phyloP scores from a whole-genome alignment of 2,797 vertebrate genomes.

The Naso thynnoides region DNA sequence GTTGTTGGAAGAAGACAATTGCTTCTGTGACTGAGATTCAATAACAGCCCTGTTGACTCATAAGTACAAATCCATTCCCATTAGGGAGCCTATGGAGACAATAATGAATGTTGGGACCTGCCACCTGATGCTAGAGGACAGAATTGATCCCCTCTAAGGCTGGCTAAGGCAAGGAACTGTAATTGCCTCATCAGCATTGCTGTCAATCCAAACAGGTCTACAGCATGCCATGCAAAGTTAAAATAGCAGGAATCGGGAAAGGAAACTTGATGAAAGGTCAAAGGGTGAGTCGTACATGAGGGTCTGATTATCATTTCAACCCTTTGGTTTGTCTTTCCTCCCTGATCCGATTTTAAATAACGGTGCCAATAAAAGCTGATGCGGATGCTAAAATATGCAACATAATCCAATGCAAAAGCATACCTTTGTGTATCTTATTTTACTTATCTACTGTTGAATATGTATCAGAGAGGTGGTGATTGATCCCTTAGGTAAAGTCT shows the following conservation, averaged over 20 bases:
- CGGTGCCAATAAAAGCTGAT: slow-evolving; percentile 16
- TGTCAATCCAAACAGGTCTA: slow-evolving; percentile 60
- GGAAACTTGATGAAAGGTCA: slow-evolving; percentile 43
- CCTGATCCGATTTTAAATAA: slow-evolving; percentile 14
- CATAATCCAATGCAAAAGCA: slow-evolving; percentile 8
- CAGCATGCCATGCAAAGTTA: slow-evolving; percentile 32
- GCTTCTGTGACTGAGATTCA: slow-evolving; percentile 62
- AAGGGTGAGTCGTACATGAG: slow-evolving; percentile 12
- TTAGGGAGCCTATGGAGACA: slow-evolving; percentile 70
- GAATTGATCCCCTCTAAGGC: slow-evolving; percentile 69
- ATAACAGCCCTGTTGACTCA: slow-evolving; percentile 75
- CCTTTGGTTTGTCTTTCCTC: slow-evolving; percentile 17
- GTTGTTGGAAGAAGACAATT: slow-evolving; percentile 53
- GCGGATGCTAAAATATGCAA: slow-evolving; percentile 9
- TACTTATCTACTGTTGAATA: slow-evolving; percentile 26
- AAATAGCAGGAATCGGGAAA: slow-evolving; percentile 46
- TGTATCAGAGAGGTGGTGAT: slow-evolving; percentile 19
- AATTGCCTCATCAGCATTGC: slow-evolving; percentile 73
- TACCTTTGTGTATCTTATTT: neutral
- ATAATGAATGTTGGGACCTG: slow-evolving; percentile 74
- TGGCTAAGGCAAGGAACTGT: slow-evolving; percentile 59
- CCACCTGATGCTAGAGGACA: slow-evolving; percentile 79
- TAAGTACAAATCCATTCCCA: slow-evolving; percentile 80
- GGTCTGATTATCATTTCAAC: slow-evolving; percentile 28
- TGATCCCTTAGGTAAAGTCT: slow-evolving; percentile 13